These are phyloP conservation scores for Poeciliopsis retropinna DNA, from an alignment of 2,113 vertebrate genomes.

Conservation along the genomic window DNA sequence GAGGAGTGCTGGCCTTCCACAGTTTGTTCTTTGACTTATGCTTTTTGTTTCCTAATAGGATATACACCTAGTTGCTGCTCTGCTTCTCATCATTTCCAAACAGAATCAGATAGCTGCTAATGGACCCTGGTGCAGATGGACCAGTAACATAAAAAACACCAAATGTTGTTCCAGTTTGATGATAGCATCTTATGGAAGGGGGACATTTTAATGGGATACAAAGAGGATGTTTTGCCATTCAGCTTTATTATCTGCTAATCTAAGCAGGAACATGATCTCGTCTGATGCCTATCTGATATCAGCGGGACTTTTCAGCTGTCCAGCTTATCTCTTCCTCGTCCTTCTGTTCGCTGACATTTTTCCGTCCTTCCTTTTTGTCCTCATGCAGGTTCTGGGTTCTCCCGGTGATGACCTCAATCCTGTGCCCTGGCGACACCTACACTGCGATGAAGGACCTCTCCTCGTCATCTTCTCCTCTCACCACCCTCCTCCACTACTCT, in stretches of 20 bases:
- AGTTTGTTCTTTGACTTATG: too few species aligned
- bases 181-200: too few species aligned
- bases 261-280: background rate
- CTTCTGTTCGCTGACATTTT: slow-evolving; percentile 10
- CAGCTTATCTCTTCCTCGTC: slow-evolving; percentile 15
- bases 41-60: too few species aligned
- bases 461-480: slow-evolving; percentile 69
- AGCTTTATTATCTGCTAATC: background rate
- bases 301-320: background rate
- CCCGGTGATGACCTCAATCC: slow-evolving; percentile 78
- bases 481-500: slow-evolving; percentile 77
- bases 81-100: too few species aligned
- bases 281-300: background rate
- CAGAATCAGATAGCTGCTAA: too few species aligned
- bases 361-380: background rate
- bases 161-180: too few species aligned
- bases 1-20: too few species aligned
- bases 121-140: too few species aligned
- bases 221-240: background rate
- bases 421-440: slow-evolving; percentile 63
- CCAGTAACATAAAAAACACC: too few species aligned
- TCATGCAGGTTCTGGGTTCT: slow-evolving; percentile 45
- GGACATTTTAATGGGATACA: background rate
- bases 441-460: slow-evolving; percentile 79
- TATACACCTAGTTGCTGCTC: too few species aligned